Conservation (phyloP, 1,140 invertebrate genomes). For the Eupeodes corollae region DNA sequence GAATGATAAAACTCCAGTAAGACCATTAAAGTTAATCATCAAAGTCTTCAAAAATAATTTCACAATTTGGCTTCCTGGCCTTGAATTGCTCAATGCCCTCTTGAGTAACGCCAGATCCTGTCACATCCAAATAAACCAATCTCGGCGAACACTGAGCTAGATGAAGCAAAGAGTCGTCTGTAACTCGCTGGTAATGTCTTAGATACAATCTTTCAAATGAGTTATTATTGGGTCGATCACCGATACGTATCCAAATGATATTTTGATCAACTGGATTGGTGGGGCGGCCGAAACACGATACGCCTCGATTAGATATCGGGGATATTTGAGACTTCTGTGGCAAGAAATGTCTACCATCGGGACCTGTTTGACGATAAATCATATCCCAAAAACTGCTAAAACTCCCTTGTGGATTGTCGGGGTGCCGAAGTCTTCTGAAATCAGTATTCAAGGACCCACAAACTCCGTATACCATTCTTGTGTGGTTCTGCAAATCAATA, state of each 20-base stretch:
- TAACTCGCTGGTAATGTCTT: slow-evolving; percentile 50
- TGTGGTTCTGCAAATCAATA: no score
- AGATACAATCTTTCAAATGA: slow-evolving; percentile 33
- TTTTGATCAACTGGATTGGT: slow-evolving; percentile 22
- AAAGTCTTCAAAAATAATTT: slow-evolving; percentile 23
- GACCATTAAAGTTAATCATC: no score
- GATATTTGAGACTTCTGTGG: no score
- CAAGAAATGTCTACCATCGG: no score
- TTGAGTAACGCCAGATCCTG: slow-evolving; percentile 46
- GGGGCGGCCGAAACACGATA: slow-evolving; percentile 31
- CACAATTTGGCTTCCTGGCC: slow-evolving; percentile 39
- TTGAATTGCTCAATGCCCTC: slow-evolving; percentile 46
- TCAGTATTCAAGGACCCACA: no score
- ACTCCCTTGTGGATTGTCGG: no score
- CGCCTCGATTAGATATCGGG: slow-evolving; percentile 23
- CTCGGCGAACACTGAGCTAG: slow-evolving; percentile 46
- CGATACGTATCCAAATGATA: slow-evolving; percentile 32
- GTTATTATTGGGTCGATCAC: slow-evolving; percentile 25
- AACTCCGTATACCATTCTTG: no score
- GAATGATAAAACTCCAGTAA: no score
- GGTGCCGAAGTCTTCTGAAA: no score
- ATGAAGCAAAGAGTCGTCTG: slow-evolving; percentile 50
- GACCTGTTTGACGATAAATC: no score
- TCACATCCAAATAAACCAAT: slow-evolving; percentile 48
- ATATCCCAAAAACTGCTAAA: no score